A percentile compares a stretch with the other conserved stretches of the same genome.
These are phyloP conservation scores for Bombus polaris DNA, from an alignment of 1,140 invertebrate genomes.

Conservation along the genomic window DNA sequence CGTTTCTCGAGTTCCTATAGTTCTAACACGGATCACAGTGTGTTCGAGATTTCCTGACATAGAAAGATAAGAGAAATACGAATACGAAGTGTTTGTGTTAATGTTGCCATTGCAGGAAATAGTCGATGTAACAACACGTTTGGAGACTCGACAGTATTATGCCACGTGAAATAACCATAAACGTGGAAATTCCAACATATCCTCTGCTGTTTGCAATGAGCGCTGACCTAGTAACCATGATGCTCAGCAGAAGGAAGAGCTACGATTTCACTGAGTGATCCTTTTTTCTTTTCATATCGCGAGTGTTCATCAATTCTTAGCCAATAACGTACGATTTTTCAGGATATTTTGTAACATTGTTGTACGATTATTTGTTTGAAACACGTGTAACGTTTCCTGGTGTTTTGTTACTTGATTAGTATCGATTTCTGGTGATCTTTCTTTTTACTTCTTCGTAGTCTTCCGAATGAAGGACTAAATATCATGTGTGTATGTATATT, in stretches of 20 bases:
- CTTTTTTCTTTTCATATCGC: constrained; percentile 15
- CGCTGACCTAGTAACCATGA: constrained; percentile 60
- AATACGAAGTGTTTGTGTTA: background rate
- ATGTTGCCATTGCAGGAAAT: background rate
- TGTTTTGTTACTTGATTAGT: background rate
- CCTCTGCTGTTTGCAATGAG: constrained; percentile 42
- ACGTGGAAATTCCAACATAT: constrained; percentile 41
- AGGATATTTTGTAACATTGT: constrained; percentile 29
- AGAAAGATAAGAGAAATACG: background rate
- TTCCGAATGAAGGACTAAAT: background rate
- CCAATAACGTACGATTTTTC: constrained; percentile 34
- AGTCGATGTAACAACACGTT: constrained; percentile 3
- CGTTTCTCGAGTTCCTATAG: too few relatives aligned
- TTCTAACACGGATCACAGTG: background rate
- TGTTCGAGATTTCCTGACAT: background rate
- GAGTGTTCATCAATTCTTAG: constrained; percentile 26
- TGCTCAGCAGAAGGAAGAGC: constrained; percentile 28
- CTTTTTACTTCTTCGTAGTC: background rate
- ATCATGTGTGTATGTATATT: too few relatives aligned
- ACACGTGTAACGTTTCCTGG: background rate
- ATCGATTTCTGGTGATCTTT: background rate
- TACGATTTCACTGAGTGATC: constrained; percentile 54
- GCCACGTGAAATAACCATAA: constrained; percentile 46
- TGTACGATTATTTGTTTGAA: constrained; percentile 21
- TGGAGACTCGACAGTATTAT: background rate